Evolutionary conservation across 2,797 vertebrate genomes (phyloP).

Genomic region (Champsocephalus esox): DNA sequence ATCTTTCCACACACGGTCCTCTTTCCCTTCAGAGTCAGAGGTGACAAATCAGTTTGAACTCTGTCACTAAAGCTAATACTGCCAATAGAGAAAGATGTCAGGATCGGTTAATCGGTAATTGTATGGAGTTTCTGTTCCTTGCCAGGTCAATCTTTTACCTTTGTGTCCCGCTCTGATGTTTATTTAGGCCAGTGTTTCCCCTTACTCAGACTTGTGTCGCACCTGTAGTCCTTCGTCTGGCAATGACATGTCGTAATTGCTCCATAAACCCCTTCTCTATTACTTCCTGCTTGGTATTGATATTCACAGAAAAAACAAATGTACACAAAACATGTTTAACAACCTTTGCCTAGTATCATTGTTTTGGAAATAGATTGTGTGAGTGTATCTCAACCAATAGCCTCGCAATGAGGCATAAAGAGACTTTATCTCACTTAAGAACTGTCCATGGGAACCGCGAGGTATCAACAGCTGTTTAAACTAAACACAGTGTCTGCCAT

Average conservation of each 20-base stretch:
- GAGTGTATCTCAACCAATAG: not conserved
- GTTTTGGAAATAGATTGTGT: not conserved
- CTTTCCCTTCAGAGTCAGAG: not conserved
- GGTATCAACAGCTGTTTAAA: not conserved
- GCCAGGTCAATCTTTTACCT: slow-evolving; percentile 56
- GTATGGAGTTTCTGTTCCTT: slow-evolving; percentile 16
- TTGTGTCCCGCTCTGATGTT: not conserved
- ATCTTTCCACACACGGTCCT: not conserved
- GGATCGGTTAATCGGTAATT: slow-evolving; percentile 39
- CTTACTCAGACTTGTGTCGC: not conserved
- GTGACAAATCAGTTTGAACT: not conserved
- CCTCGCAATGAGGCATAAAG: not conserved
- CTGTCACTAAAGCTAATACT: not conserved
- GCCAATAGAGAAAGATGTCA: not conserved
- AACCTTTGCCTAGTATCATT: slow-evolving; percentile 8
- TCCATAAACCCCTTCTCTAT: not conserved
- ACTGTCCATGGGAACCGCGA: not conserved
- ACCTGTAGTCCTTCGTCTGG: not conserved
- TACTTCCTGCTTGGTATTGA: slow-evolving; percentile 24
- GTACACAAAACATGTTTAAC: not conserved
- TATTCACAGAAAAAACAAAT: slow-evolving; percentile 32
- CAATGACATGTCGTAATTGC: not conserved
- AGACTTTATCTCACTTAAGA: not conserved
- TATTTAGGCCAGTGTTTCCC: slow-evolving; percentile 2
- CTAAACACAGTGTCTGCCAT: not conserved